A percentile compares a stretch with the other conserved stretches of the same genome.
Conservation (phyloP, 2,113 vertebrate genomes). For the Cyanistes caeruleus region DNA sequence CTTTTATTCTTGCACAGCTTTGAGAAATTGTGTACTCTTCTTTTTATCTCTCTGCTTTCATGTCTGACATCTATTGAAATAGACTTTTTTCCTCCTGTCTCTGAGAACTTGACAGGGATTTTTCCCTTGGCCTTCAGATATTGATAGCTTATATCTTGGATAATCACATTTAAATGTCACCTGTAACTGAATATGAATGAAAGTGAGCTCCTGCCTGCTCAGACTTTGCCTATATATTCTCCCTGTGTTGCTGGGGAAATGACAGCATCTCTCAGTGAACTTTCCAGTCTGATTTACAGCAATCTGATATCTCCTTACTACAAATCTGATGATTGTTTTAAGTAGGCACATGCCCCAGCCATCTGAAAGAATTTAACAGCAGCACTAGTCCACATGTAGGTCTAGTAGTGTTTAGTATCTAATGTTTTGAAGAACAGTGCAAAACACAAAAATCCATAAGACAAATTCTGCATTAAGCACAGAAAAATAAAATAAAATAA, state of each 20-base stretch:
- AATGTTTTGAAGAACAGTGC: not conserved
- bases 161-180: constrained; percentile 29
- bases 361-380: not conserved
- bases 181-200: not conserved
- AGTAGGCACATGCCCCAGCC: not conserved
- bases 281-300: not conserved
- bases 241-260: not conserved
- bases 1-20: not conserved
- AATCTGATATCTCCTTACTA: not conserved
- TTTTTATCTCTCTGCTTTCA: not conserved
- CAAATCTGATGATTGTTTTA: not conserved
- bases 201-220: not conserved
- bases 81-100: not conserved
- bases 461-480: not conserved
- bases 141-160: not conserved
- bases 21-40: not conserved
- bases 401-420: not conserved
- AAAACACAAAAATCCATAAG: not conserved
- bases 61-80: not conserved
- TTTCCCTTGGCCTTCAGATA: not conserved
- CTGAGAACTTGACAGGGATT: not conserved
- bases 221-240: not conserved
- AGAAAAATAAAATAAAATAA: not conserved
- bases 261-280: not conserved
- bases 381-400: not conserved